Evolutionary conservation across 2,888 invertebrate genomes (phyloP).

Genomic region (Actias luna): DNA sequence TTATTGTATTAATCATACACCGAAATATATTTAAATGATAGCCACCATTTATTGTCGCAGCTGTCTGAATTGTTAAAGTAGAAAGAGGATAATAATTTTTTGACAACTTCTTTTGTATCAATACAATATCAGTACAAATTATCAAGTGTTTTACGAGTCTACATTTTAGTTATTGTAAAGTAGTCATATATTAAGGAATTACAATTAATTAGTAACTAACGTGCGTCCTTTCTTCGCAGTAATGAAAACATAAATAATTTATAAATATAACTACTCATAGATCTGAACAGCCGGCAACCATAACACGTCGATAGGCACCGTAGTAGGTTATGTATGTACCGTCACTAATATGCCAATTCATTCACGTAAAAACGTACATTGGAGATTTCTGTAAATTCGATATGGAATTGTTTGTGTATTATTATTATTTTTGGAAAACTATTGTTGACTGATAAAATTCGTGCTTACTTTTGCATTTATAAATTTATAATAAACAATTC

Average conservation of each 20-base stretch:
- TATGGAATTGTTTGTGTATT: background rate
- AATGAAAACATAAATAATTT: background rate
- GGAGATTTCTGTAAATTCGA: background rate
- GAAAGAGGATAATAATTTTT: too few species aligned
- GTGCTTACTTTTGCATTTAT: background rate
- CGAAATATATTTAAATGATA: conserved; percentile 4
- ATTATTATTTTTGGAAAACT: background rate
- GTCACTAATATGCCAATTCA: conserved; percentile 23
- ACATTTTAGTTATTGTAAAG: background rate
- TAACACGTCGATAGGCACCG: background rate
- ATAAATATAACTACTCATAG: background rate
- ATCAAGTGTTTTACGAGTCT: too few species aligned
- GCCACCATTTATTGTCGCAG: background rate
- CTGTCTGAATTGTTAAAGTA: too few species aligned
- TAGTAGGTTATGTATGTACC: background rate
- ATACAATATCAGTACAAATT: too few species aligned
- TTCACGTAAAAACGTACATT: conserved; percentile 23
- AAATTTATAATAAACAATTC: background rate
- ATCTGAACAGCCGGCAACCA: background rate
- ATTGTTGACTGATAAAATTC: background rate
- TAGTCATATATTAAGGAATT: background rate
- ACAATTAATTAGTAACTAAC: background rate
- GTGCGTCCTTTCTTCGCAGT: background rate
- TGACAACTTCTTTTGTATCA: too few species aligned
- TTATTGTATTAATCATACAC: background rate